Conservation (phyloP, 2,888 invertebrate species). For the Cataglyphis altisquamis region DNA sequence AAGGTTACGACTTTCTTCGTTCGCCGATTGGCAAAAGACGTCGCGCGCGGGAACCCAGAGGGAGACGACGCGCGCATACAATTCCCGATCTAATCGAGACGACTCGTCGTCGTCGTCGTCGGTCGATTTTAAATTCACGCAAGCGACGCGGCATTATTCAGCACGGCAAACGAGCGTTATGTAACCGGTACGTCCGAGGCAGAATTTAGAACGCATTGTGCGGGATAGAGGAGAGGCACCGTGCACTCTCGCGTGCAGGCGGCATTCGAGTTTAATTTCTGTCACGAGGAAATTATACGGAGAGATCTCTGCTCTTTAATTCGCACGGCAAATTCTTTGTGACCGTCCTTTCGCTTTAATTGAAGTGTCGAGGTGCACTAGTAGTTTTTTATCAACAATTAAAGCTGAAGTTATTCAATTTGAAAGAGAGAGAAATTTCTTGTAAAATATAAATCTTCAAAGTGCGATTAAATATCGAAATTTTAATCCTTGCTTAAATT, state of each 20-base stretch:
- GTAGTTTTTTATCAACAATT: background rate
- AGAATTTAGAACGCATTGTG: conserved; percentile 51
- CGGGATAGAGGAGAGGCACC: background rate
- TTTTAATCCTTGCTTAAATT: background rate
- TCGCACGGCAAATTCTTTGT: background rate
- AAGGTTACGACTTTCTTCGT: conserved; percentile 41
- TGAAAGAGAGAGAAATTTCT: background rate
- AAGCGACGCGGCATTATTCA: conserved; percentile 37
- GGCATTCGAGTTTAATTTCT: conserved; percentile 44
- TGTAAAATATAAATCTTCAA: background rate
- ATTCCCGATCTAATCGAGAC: conserved; percentile 24
- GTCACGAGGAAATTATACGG: conserved; percentile 3
- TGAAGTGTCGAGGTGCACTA: background rate
- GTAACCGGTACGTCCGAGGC: conserved; percentile 48
- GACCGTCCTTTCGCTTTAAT: background rate
- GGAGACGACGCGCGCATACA: conserved; percentile 19
- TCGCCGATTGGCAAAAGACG: background rate
- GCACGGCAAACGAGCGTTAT: conserved; percentile 32
- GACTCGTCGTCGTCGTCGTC: conserved; percentile 5
- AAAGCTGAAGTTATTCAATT: background rate
- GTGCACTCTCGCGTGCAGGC: background rate
- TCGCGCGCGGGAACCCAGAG: background rate
- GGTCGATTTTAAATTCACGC: conserved; percentile 57
- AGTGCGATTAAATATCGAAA: background rate
- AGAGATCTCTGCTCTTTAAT: background rate